Evolutionary conservation across 2,797 vertebrate genomes (phyloP).

Genomic region (Periparus ater): DNA sequence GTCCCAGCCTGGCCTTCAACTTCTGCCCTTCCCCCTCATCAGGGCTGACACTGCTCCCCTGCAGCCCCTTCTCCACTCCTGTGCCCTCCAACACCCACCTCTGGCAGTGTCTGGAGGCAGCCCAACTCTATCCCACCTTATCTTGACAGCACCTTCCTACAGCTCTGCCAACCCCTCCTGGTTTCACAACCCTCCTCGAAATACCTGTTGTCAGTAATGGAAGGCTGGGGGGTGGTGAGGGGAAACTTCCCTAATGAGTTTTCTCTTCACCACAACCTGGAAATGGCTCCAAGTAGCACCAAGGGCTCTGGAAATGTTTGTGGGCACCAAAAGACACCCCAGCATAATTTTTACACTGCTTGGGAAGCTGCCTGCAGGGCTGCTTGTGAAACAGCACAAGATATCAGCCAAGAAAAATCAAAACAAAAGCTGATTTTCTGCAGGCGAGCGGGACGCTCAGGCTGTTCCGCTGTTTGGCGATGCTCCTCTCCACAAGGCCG

Average conservation of each 20-base stretch:
- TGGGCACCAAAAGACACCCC: background rate
- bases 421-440: slow-evolving; percentile 24
- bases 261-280: background rate
- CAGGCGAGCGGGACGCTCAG: fast-evolving
- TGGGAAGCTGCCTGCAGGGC: background rate
- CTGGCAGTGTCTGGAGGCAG: background rate
- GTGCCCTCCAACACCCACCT: background rate
- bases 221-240: background rate
- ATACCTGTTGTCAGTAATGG: background rate
- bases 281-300: background rate
- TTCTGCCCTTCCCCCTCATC: background rate
- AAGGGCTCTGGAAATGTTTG: background rate
- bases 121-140: background rate
- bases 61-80: background rate
- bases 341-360: background rate
- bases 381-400: slow-evolving; percentile 2
- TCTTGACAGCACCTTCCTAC: background rate
- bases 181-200: fast-evolving
- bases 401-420: slow-evolving; percentile 20
- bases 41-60: background rate
- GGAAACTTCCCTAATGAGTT: background rate
- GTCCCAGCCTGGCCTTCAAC: background rate
- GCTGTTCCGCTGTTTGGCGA: background rate
- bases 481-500: background rate
- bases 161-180: background rate